Evolutionary conservation across 1,140 invertebrate species (phyloP).

Genomic region (Eriocheir sinensis): DNA sequence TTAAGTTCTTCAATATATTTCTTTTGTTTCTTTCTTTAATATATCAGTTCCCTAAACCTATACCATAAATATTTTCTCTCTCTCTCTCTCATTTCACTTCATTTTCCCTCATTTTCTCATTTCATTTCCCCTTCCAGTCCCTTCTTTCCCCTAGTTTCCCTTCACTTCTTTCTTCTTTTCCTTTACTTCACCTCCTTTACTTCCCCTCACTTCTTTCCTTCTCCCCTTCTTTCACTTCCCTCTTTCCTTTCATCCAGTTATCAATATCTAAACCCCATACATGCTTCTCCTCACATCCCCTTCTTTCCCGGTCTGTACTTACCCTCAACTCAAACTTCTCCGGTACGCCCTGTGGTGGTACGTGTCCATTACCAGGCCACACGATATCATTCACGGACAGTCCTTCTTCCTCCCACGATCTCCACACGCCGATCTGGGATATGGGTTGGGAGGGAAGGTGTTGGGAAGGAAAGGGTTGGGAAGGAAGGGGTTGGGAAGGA

Average conservation of each 20-base stretch:
- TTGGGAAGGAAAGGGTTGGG: background rate
- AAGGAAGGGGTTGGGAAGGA: background rate
- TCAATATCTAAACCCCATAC: background rate
- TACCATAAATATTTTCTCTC: too few relatives aligned
- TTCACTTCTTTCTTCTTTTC: background rate
- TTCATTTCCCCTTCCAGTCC: background rate
- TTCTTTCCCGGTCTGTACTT: constrained; percentile 82
- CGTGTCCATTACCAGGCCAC: constrained; percentile 97
- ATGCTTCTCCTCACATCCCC: background rate
- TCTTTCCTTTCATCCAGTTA: background rate
- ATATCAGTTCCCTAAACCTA: too few relatives aligned
- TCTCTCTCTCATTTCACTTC: background rate
- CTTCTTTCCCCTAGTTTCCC: background rate
- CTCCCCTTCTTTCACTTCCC: background rate
- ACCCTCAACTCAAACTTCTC: constrained; percentile 98
- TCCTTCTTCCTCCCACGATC: constrained; percentile 91
- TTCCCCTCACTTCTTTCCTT: background rate
- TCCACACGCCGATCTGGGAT: constrained; percentile 95
- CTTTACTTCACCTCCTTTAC: background rate
- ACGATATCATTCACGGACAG: constrained; percentile 98
- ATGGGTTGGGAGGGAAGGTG: background rate
- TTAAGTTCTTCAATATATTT: too few relatives aligned
- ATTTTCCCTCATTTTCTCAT: background rate
- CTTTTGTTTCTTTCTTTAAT: too few relatives aligned
- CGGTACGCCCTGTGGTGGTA: constrained; percentile 97